phyloP scores from a whole-genome alignment of 2,113 vertebrate species.

The Lophotis ruficrista region DNA sequence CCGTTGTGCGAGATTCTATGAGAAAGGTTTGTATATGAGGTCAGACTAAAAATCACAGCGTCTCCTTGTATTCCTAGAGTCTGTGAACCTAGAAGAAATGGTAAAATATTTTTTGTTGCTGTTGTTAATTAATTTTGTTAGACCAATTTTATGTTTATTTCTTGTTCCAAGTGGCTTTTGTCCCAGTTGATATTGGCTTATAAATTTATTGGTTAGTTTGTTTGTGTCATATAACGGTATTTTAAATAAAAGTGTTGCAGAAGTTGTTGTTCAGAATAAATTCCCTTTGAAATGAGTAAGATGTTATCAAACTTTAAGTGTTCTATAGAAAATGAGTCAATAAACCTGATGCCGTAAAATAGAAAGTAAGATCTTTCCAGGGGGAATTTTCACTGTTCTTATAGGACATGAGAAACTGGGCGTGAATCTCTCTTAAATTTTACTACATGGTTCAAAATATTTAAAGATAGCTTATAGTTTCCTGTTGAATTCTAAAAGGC shows the following conservation, averaged over 20 bases:
- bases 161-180: not conserved
- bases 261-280: not conserved
- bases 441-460: not conserved
- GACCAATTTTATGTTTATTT: not conserved
- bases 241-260: constrained; percentile 4
- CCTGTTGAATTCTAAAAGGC: not conserved
- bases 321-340: constrained; percentile 31
- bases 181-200: not conserved
- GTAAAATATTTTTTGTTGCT: not conserved
- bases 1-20: not conserved
- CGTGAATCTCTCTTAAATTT: not conserved
- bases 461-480: not conserved
- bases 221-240: not conserved
- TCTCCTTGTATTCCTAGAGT: not conserved
- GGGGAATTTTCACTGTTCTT: not conserved
- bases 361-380: not conserved
- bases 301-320: constrained; percentile 15
- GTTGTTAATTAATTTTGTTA: not conserved
- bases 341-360: not conserved
- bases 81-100: not conserved
- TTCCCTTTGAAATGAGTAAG: constrained; percentile 9
- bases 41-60: not conserved
- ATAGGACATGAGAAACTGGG: not conserved
- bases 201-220: not conserved
- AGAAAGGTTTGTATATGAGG: not conserved